Base-by-base conservation (phyloP, 2,797 vertebrate genomes). In the Acrocephalus scirpaceus region DNA sequence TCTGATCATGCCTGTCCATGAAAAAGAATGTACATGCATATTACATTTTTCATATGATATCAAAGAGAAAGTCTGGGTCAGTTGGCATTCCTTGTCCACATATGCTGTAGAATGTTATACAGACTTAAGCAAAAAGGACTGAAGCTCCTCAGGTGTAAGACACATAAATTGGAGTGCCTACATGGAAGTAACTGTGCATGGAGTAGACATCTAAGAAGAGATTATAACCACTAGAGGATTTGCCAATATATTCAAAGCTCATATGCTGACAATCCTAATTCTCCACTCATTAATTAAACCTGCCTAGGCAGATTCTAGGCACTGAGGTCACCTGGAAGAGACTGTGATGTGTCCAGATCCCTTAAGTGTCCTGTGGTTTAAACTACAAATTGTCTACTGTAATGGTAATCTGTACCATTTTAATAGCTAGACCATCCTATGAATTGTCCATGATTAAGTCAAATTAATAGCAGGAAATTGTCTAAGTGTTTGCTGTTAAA, bases 81-180 rank as follows among this genome's bases (percentile, higher is more conserved):
- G 4, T 11, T 56, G 20, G 4, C n/a, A 10, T 62, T 50, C 47
- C n/a, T 73, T 84, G 70, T 38, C 25, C 26, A 42, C 1, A 6
- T 18, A 22, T 1, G 3, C 26, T 0, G 0, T 42, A 36, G 23
- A 58, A 45, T 85, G 12, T 48, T 78, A 16, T 17, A 20, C 18
- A 91, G 36, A 79, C 12, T 50, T 61, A 17, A 26, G 15, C 38
- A 47, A 11, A 29, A 58, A 67, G 32, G 23, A 67, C 5, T 66
- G 73, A 61, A 72, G 4, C 2, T 67, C 15, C 65, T 76, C 29
- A 42, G 11, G 11, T 79, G 20, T 56, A 64, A 73, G n/a, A 78
- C 20, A 58, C 0, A 1, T 10, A 70, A 79, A 57, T 5, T 60
- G 16, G 80, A 69, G 9, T 22, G 13, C 40, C 11, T 66, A 18